Conservation (phyloP, 2,888 invertebrate genomes). For the Phengaris arion region DNA sequence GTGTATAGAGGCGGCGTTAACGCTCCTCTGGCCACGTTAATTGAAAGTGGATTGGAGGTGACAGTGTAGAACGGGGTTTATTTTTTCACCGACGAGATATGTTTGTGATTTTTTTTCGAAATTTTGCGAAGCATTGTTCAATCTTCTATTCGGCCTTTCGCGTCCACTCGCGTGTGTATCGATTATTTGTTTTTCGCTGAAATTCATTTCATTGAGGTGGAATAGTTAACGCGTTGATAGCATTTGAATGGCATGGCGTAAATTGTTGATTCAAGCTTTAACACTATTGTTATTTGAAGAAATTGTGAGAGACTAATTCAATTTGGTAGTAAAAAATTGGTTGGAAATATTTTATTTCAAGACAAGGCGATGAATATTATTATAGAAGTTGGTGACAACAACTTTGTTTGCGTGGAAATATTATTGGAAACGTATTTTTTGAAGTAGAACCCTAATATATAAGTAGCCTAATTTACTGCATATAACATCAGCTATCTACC, state of each 20-base stretch:
- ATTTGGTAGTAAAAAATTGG: too few relatives aligned
- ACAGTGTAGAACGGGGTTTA: slow-evolving; percentile 71
- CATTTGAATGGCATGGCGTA: neutral
- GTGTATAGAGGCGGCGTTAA: slow-evolving; percentile 60
- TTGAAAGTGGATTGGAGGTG: slow-evolving; percentile 78
- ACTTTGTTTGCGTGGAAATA: too few relatives aligned
- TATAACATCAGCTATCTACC: too few relatives aligned
- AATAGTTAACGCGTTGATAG: slow-evolving; percentile 12
- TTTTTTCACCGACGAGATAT: slow-evolving; percentile 49
- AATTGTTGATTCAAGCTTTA: neutral
- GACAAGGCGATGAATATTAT: too few relatives aligned
- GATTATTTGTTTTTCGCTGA: slow-evolving; percentile 5
- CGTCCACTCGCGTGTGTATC: neutral
- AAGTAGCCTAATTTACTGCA: too few relatives aligned
- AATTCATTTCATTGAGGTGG: slow-evolving; percentile 29
- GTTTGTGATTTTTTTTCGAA: slow-evolving; percentile 42
- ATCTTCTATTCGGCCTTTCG: slow-evolving; percentile 34
- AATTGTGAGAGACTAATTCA: too few relatives aligned
- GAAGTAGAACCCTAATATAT: too few relatives aligned
- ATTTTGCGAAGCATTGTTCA: slow-evolving; percentile 43
- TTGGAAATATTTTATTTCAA: too few relatives aligned
- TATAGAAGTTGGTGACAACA: too few relatives aligned
- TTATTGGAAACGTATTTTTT: too few relatives aligned
- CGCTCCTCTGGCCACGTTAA: slow-evolving; percentile 75
- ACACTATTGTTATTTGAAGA: neutral